These are phyloP conservation scores for Sogatella furcifera DNA, from an alignment of 1,140 invertebrate species.

Conservation along the genomic window DNA sequence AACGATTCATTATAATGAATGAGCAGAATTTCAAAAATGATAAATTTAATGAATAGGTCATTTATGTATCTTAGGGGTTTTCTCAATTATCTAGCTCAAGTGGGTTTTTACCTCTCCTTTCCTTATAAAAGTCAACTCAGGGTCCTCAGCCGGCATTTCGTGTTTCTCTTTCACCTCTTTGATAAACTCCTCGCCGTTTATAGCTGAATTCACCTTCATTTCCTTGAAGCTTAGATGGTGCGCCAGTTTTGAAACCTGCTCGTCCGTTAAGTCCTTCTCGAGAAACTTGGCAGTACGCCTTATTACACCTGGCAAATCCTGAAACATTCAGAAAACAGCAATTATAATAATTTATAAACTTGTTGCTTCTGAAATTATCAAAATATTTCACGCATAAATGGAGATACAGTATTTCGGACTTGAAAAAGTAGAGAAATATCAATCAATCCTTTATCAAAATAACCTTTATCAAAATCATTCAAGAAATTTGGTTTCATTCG, in stretches of 20 bases:
- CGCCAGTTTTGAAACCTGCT: conserved; percentile 38
- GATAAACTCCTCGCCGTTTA: conserved; percentile 39
- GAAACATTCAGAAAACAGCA: conserved; percentile 4
- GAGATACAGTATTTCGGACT: no score
- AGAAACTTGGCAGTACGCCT: conserved; percentile 45
- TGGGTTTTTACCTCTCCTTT: conserved; percentile 39
- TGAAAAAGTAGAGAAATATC: no score
- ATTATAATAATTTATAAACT: background rate
- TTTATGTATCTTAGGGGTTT: no score
- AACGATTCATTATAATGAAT: no score
- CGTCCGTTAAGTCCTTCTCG: conserved; percentile 35
- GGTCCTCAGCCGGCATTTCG: conserved; percentile 31
- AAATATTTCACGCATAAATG: no score
- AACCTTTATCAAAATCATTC: no score
- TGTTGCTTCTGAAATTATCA: background rate
- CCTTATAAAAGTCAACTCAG: conserved; percentile 43
- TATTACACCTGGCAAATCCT: conserved; percentile 47
- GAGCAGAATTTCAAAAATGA: no score
- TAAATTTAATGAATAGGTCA: no score
- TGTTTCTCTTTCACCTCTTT: conserved; percentile 35
- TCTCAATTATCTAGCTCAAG: no score
- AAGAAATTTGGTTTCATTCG: no score
- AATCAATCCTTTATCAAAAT: no score
- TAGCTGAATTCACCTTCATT: conserved; percentile 57
- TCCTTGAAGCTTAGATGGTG: conserved; percentile 53